Base-by-base conservation (phyloP, 1,140 invertebrate genomes). In the Homalodisca vitripennis region DNA sequence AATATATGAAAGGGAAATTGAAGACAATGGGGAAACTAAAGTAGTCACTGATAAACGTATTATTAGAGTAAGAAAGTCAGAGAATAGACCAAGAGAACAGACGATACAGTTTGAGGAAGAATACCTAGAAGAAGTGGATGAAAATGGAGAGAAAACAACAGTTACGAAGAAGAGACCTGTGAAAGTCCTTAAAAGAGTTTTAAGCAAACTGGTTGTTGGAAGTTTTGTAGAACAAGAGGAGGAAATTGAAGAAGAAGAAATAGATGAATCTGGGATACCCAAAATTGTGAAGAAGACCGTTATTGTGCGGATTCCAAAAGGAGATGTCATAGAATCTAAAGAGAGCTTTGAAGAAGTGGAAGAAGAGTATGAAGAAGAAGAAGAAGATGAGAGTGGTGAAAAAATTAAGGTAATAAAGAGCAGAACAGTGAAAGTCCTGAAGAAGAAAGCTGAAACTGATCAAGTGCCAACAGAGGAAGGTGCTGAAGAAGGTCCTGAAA, bases 291-390 rank as follows among this genome's bases (percentile, higher is more conserved):
- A 60, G 27, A 60, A 60, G 10, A 26, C 6, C 20, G 17, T 24
- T 3, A 12, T 26, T 2, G 22, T 12, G 3, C 3, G 3, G 17
- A 17, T 60, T 60, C 3, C 29, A 17, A 60, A 22, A 29, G 55
- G 29, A 12, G 3, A 14, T 24, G 22, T 60, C 55, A 26, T 29
- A 27, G 55, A 60, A 26, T 26, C 14, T 17, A 14, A 29, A 12
- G 55, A 60, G 17, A 29, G 3, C 22, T 26, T 14, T 26, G 55
- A 27, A 60, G 55, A 60, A 60, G 27, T 26, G 3, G 55, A 60
- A 26, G 55, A 60, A 17, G 55, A 60, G 3, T 60, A 60, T 60
- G 55, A 60, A 26, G 55, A 60, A 60, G 55, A 60, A 60, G 55
- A 6, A 60, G 17, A 2, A 1, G 55, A 60, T 26, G 55, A 60